phyloP scores from a whole-genome alignment of 92 coral and sea anemone genomes.

The Heliopora coerulea region DNA sequence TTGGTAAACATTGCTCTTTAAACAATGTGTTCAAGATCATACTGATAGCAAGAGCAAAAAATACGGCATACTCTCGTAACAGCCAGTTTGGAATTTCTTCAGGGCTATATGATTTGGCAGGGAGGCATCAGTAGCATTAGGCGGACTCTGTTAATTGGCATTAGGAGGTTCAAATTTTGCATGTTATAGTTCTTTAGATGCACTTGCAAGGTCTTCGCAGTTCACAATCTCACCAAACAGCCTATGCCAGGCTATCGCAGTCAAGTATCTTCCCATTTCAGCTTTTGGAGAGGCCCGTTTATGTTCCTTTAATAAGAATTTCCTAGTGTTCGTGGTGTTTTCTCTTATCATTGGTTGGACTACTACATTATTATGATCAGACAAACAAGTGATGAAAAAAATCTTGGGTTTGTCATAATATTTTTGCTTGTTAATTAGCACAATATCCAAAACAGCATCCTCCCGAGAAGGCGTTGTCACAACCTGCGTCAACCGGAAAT shows the following conservation, averaged over 20 bases:
- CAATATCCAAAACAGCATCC: too few species aligned
- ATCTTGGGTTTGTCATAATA: too few species aligned
- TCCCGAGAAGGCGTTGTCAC: too few species aligned
- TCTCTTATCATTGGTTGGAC: too few species aligned
- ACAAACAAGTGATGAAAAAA: background rate
- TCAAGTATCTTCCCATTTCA: slow-evolving; percentile 37
- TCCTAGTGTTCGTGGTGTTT: background rate
- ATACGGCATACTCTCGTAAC: slow-evolving; percentile 36
- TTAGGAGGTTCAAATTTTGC: slow-evolving; percentile 34
- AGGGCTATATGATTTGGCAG: background rate
- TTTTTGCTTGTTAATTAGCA: too few species aligned
- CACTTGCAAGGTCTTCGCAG: slow-evolving; percentile 31
- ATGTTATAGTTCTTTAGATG: background rate
- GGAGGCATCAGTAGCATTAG: slow-evolving; percentile 35
- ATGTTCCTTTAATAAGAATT: slow-evolving; percentile 12
- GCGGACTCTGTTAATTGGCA: slow-evolving; percentile 43
- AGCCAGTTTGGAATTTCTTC: too few species aligned
- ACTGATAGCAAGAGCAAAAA: slow-evolving; percentile 13
- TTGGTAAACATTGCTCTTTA: too few species aligned
- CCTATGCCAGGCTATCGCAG: slow-evolving; percentile 3
- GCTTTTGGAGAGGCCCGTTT: slow-evolving; percentile 37
- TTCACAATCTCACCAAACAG: slow-evolving; percentile 23
- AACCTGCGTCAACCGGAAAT: too few species aligned
- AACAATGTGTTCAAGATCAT: too few species aligned
- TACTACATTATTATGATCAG: background rate